Evolutionary conservation across 2,888 invertebrate species (phyloP), one percentile per base, ranked within the genome.

Genomic region (Phyllotreta striolata): DNA sequence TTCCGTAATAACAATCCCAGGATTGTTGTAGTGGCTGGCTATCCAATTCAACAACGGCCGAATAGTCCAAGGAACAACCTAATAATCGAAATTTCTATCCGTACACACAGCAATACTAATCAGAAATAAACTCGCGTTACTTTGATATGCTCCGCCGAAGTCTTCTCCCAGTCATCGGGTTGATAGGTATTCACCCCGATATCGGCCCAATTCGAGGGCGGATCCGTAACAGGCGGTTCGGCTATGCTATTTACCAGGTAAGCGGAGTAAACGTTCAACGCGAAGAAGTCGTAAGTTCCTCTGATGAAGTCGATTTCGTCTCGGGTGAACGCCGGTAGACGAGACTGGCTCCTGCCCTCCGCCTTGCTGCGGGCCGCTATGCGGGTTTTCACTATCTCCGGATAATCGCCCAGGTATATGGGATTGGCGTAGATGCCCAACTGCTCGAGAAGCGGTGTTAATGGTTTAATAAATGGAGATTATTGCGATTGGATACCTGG

Each of bases 401-500:
- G 90, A 75, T 89, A 90, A 77, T 89, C 86, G 1, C 89, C 89
- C 0, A 77, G 73, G 55, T 80, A 77, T 41, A 90, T 87, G 1
- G 90, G 88, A 76, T 90, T 61, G n/a, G 58, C 71, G 41, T 62
- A 70, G 61, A 64, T 64, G 14, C 71, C 71, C 47, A 61, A 64
- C 72, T 72, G 12, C 41, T 64, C 57, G 8, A 47, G 3, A 41
- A n/a, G 2, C 3, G 10, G 2, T 3, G 10, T n/a, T n/a, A 63
- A 44, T 37, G 37, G 35, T 3, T 24, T 51, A 24, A 49, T 9
- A 14, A n/a, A 51, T n/a, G n/a, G n/a, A 34, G 10, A 55, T 43
- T 44, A 79, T 83, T 76, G n/a, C n/a, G n/a, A n/a, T 24, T 24
- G 24, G 24, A 24, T 67, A 86, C 86, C 72, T 82, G 80, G 81